Conservation (phyloP, 2,888 invertebrate species). For the Lycophotia porphyrea region DNA sequence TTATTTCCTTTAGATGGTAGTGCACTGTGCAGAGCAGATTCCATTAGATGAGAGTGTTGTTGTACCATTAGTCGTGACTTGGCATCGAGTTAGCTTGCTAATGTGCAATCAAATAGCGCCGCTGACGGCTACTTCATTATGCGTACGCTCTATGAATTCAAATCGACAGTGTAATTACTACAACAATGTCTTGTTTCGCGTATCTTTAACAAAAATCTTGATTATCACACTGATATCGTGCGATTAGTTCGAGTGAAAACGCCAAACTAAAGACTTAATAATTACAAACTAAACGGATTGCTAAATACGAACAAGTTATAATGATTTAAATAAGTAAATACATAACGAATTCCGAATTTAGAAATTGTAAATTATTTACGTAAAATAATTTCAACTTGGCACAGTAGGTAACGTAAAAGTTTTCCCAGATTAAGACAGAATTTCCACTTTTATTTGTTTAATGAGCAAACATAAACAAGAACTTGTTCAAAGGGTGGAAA, state of each 20-base stretch:
- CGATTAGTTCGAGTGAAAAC: neutral
- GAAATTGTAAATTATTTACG: constrained; percentile 69
- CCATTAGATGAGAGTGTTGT: constrained; percentile 75
- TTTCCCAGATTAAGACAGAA: constrained; percentile 82
- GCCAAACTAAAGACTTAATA: neutral
- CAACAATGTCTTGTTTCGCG: constrained; percentile 70
- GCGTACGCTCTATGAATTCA: constrained; percentile 85
- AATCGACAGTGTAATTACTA: constrained; percentile 80
- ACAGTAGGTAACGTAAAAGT: constrained; percentile 76
- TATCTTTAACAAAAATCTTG: constrained; percentile 51
- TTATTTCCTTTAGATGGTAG: constrained; percentile 55
- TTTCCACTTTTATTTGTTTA: constrained; percentile 87
- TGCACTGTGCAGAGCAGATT: constrained; percentile 63
- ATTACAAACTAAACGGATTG: constrained; percentile 33
- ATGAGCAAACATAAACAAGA: constrained; percentile 89
- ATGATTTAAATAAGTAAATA: constrained; percentile 63
- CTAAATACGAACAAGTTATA: constrained; percentile 61
- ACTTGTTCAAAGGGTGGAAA: constrained; percentile 89
- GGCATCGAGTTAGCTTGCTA: constrained; percentile 86
- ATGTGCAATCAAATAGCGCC: constrained; percentile 86
- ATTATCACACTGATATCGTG: constrained; percentile 16
- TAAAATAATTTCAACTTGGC: constrained; percentile 71
- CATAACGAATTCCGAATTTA: constrained; percentile 64
- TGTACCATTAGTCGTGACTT: constrained; percentile 86
- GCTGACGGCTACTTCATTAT: constrained; percentile 84